Conservation (phyloP, 2,888 invertebrate genomes). For the Microctonus brassicae region DNA sequence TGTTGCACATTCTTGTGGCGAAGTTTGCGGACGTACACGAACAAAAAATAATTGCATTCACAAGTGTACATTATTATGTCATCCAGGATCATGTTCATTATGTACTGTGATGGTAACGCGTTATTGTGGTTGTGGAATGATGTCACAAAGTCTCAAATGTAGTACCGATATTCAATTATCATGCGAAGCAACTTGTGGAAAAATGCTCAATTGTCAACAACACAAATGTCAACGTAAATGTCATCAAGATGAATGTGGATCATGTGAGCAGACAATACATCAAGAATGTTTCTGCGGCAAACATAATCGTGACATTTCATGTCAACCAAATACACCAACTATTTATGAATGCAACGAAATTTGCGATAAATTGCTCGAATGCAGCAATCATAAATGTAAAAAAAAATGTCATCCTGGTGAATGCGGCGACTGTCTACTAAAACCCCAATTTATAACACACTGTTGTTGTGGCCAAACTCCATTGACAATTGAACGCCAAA, state of each 20-base stretch:
- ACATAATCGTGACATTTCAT: conserved; percentile 74
- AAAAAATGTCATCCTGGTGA: conserved; percentile 78
- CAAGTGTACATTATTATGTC: conserved; percentile 74
- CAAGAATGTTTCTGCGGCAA: conserved; percentile 84
- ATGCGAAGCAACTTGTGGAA: conserved; percentile 83
- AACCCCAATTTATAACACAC: conserved; percentile 74
- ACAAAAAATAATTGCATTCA: conserved; percentile 62
- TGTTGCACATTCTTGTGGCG: conserved; percentile 93
- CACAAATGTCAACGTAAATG: conserved; percentile 83
- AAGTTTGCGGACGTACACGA: conserved; percentile 81
- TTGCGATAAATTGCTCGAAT: conserved; percentile 75
- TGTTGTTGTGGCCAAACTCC: conserved; percentile 85
- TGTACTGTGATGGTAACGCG: conserved; percentile 83
- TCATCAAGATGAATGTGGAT: conserved; percentile 83
- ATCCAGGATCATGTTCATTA: conserved; percentile 95
- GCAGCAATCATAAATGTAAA: conserved; percentile 80
- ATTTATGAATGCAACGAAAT: conserved; percentile 75
- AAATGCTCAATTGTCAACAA: conserved; percentile 80
- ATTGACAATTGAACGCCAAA: conserved; percentile 72
- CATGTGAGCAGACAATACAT: conserved; percentile 77
- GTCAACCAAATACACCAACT: conserved; percentile 72
- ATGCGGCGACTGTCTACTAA: conserved; percentile 77
- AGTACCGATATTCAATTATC: conserved; percentile 79
- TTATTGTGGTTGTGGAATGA: conserved; percentile 85
- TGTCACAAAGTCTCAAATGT: conserved; percentile 79